Base-by-base conservation (phyloP, 2,113 vertebrate species). In the Gadus chalcogrammus region DNA sequence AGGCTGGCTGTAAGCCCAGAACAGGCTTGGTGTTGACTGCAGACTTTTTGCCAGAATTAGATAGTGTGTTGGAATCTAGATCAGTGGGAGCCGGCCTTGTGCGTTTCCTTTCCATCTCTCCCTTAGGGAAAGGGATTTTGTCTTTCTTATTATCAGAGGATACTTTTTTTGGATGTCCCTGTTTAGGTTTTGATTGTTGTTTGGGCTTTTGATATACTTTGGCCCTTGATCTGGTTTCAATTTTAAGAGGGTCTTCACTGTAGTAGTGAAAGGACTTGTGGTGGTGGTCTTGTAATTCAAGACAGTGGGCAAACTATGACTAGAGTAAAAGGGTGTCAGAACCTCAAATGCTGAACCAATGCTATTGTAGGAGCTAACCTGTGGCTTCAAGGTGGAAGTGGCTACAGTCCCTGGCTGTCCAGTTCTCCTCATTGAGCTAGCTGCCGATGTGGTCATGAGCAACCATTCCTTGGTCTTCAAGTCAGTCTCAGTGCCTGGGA, bases 71-170 rank as follows among this genome's bases (percentile, higher is more conserved):
- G 4, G 6, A 20, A 71, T 81, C 69, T 74, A 31, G 56, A 72
- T 73, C 53, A n/a, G 73, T 67, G 35, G 62, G 20, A 68, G 63
- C 65, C 15, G 55, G n/a, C 55, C 16, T 58, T 58, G 1, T 48
- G 16, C 2, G n/a, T 17, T 58, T 9, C 15, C 55, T n/a, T 16
- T 58, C 55, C 4, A 58, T 58, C 55, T 58, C n/a, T 76, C 56
- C 35, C 53, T 72, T 62, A 65, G 70, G 56, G 53, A 5, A 22
- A 65, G 4, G 16, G 74, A 2, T 71, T 22, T 68, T 75, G 4
- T 77, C 53, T 28, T 61, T 38, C 62, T 87, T 78, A 61, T 58
- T 27, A 67, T 20, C 67, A 17, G 79, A 69, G 11, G 28, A 56
- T 28, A 0, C 42, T 69, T 31, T 67, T 0, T 58, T 65, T 4